These are phyloP conservation scores for Spea bombifrons DNA, from an alignment of 2,113 vertebrate species.

Conservation along the genomic window DNA sequence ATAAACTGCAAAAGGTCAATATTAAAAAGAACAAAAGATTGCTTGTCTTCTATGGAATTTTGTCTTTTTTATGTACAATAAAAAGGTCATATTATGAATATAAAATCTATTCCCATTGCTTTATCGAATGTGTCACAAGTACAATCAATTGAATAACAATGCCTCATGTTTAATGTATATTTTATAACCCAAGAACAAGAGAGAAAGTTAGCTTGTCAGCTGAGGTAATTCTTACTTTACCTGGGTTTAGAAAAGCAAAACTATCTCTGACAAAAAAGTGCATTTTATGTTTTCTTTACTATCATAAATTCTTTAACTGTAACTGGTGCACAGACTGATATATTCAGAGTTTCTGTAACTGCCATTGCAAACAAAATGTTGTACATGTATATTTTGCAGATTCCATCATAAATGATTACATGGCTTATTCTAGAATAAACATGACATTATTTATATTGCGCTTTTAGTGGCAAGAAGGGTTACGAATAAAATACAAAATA, in stretches of 20 bases:
- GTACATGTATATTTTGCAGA: no score
- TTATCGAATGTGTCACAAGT: background rate
- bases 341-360: no score
- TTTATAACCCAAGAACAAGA: background rate
- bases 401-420: no score
- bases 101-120: constrained; percentile 10
- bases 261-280: background rate
- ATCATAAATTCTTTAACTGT: background rate
- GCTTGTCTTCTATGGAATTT: constrained; percentile 29
- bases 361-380: no score
- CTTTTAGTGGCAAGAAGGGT: no score
- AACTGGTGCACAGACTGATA: no score
- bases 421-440: no score
- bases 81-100: constrained; percentile 42
- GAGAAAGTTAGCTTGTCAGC: background rate
- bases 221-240: background rate
- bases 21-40: constrained; percentile 22
- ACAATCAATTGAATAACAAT: background rate
- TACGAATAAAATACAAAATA: no score
- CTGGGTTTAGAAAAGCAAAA: background rate
- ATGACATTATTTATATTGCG: no score
- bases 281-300: background rate
- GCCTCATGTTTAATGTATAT: background rate
- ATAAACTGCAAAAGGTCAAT: constrained; percentile 41
- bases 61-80: constrained; percentile 18